Evolutionary conservation across 2,888 invertebrate genomes (phyloP), one percentile per base, ranked within the genome.

Genomic region (Zootermopsis nevadensis): DNA sequence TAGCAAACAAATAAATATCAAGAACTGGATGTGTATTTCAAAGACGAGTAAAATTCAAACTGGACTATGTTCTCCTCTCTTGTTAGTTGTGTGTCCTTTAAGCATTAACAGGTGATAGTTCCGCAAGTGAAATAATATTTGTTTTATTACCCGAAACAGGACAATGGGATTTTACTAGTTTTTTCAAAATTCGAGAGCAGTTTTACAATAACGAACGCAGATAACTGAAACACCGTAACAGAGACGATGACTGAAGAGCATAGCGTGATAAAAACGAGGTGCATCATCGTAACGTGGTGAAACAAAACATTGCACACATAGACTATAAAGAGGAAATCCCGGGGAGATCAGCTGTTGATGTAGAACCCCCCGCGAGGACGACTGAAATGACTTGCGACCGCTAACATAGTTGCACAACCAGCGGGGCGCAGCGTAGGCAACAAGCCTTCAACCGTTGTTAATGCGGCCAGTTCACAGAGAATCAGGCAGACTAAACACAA

Each of bases 301-400:
- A 60, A 60, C 60, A n/a, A 60, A 60, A 60, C 60, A 8, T n/a
- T 6, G 8, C 8, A 60, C 8, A 27, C n/a, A 69, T 69, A 69
- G 33, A 15, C 33, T 33, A 33, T 69, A 33, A 30, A 31, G 66
- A 19, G 79, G 79, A 35, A 79, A 55, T 55, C 77, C 77, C 79
- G 55, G 77, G 53, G 35, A 12, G 60, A 33, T 66, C 60, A 60
- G 79, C 79, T 79, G 60, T 79, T 60, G 60, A 35, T 27, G 60
- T 35, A 19, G 60, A 19, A 4, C 79, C 60, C 79, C 79, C 60
- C 35, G 22, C 19, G 38, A n/a, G 35, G 38, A n/a, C 35, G 79
- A 66, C 60, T 79, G 35, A 79, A 79, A 79, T 79, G 79, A 79
- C 66, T 79, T 66, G 60, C 35, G 79, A 79, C 79, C 79, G 79